Conservation (phyloP, 2,113 vertebrate genomes). For the Sander lucioperca region DNA sequence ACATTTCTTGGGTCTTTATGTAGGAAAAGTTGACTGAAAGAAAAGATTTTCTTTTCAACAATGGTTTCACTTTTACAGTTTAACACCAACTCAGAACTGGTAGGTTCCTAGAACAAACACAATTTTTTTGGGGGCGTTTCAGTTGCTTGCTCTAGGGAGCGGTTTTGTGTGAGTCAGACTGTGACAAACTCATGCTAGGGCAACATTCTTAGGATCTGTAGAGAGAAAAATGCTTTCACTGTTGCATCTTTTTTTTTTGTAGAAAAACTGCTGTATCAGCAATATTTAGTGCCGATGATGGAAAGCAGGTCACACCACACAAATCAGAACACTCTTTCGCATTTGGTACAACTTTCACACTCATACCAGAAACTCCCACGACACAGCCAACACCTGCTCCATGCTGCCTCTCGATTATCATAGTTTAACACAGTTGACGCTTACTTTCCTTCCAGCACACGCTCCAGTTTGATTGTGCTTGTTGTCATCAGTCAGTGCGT, state of each 20-base stretch:
- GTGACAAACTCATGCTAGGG: background rate
- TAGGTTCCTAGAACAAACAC: background rate
- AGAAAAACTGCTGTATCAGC: conserved; percentile 23
- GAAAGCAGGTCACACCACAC: conserved; percentile 28
- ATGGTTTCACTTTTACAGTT: background rate
- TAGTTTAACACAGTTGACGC: too few species aligned
- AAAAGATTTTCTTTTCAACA: conserved; percentile 17
- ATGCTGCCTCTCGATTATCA: background rate
- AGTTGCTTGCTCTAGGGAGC: background rate
- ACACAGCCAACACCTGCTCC: conserved; percentile 3
- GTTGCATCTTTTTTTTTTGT: background rate
- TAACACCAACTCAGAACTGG: background rate
- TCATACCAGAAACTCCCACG: conserved; percentile 36
- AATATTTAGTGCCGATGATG: conserved; percentile 41
- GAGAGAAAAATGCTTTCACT: background rate
- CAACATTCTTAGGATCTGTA: background rate
- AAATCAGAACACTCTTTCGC: conserved; percentile 32
- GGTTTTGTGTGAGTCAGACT: background rate
- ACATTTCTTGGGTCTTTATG: background rate
- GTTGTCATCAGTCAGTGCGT: background rate
- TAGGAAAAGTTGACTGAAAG: conserved; percentile 10
- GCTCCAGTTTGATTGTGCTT: background rate
- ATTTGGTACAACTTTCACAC: conserved; percentile 18
- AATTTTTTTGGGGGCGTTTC: background rate
- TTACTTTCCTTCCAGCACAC: background rate